Base-by-base conservation (phyloP, 2,797 vertebrate genomes). In the Eulemur mongoz region DNA sequence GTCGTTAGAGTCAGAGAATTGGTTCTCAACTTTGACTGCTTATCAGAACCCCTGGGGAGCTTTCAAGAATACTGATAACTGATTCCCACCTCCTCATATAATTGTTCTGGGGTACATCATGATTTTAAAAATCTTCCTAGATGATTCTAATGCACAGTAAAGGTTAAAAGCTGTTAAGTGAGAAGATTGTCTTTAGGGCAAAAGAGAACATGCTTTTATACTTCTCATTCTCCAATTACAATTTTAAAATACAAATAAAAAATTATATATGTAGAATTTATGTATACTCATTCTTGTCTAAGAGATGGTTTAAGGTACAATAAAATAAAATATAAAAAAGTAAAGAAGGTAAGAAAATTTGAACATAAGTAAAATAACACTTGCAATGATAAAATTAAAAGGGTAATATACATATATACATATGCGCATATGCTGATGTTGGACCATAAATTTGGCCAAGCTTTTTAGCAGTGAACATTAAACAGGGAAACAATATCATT, bases 321-420 rank as follows among this genome's bases (percentile, higher is more conserved):
- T 92, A 79, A 92, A 92, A 43, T 38, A 67, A 69, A 82, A 38
- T 3, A 80, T 32, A 50, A 72, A 85, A 85, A 45, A 48, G 2
- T 27, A 78, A 69, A 73, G 40, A 45, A 86, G 0, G 1, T 23
- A 0, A 87, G 27, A 93, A 87, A 70, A 81, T 83, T 80, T 75
- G 52, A 78, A 81, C 15, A 84, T 50, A 72, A 22, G 7, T 76
- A 87, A 92, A 91, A 78, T 75, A 22, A 35, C 63, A 35, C 86
- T 88, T 92, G 40, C 4, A 91, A 95, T 83, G n/a, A 94, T 30
- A 87, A 89, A 95, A 72, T 65, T 81, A 32, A 93, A 80, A 93
- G 43, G 22, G 2, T 69, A 89, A 57, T 45, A 8, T 25, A 73
- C 40, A 32, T 38, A 69, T 54, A 13, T 45, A 72, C 30, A 32